Evolutionary conservation across 2,797 vertebrate genomes (phyloP), one percentile per base, ranked within the genome.

Genomic region (Cercopithecus mitis): DNA sequence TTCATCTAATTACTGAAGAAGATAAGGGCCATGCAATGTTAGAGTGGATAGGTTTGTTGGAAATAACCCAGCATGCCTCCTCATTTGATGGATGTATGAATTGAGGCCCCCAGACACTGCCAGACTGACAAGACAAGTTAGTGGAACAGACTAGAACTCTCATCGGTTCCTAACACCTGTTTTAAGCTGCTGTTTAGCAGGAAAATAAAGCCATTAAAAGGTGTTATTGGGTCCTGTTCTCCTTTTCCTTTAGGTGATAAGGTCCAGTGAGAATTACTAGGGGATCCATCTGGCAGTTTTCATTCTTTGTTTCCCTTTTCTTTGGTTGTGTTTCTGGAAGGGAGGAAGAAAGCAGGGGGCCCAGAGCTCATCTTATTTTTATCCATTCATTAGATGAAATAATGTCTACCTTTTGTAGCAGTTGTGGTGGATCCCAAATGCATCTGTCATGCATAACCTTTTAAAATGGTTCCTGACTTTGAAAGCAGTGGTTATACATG

Each of bases 301-400:
- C 11, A 39, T 90, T 41, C 36, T 75, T 25, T 22, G 52, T 80
- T 47, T 80, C 58, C 58, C 77, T 77, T 88, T 80, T 55, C 20
- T 75, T 24, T 76, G 47, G 36, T n/a, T 85, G 79, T 91, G 88
- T 79, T 61, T 86, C 45, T 19, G 41, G 57, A 80, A 90, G 73
- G 27, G 10, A 77, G 45, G 58, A 67, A 55, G 47, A 80, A 89
- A 80, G 19, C 45, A 36, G 43, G 20, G 50, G 70, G 45, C 33
- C 27, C 33, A 72, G 80, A 83, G 58, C 33, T 72, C 45, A 17
- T 33, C 84, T 83, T 87, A 30, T 79, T 95, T 73, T 83, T 30
- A 76, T 90, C 79, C 43, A 12, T 82, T 97, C 88, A 94, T 95
- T 97, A 91, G 94, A 91, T 97, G 95, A 97, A 97, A 96, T 97